Conservation (phyloP, 2,797 vertebrate genomes). For the Prionace glauca region DNA sequence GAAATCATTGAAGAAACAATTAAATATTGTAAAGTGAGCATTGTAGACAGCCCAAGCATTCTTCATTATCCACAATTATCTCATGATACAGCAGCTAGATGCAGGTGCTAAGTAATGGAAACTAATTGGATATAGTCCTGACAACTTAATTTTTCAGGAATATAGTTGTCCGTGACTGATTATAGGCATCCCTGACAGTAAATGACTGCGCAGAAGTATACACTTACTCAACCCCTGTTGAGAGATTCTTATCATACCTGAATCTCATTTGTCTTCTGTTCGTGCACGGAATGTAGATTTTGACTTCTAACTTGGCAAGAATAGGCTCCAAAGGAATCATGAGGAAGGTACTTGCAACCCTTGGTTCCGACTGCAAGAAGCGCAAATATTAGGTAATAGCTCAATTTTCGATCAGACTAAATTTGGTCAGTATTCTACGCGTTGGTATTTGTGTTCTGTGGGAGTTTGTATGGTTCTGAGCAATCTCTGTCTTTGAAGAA, state of each 20-base stretch:
- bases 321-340: background rate
- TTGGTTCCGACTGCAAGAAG: background rate
- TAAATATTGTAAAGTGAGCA: background rate
- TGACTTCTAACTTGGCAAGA: background rate
- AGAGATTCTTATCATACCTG: slow-evolving; percentile 22
- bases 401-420: background rate
- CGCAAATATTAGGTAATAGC: background rate
- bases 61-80: background rate
- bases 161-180: background rate
- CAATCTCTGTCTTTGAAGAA: background rate
- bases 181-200: slow-evolving; percentile 14
- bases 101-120: slow-evolving; percentile 14
- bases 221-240: background rate
- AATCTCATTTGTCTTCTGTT: slow-evolving; percentile 2
- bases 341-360: background rate
- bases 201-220: background rate
- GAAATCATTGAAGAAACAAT: background rate
- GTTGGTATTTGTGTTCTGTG: background rate
- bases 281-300: background rate
- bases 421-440: background rate
- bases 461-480: background rate
- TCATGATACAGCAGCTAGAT: background rate
- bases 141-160: slow-evolving; percentile 19
- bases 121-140: background rate
- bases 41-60: background rate